Percentiles rank a stretch among this genome's conserved stretches.
Evolutionary conservation across 1,140 invertebrate genomes (phyloP).

Genomic region (Drosophila equinoxialis): DNA sequence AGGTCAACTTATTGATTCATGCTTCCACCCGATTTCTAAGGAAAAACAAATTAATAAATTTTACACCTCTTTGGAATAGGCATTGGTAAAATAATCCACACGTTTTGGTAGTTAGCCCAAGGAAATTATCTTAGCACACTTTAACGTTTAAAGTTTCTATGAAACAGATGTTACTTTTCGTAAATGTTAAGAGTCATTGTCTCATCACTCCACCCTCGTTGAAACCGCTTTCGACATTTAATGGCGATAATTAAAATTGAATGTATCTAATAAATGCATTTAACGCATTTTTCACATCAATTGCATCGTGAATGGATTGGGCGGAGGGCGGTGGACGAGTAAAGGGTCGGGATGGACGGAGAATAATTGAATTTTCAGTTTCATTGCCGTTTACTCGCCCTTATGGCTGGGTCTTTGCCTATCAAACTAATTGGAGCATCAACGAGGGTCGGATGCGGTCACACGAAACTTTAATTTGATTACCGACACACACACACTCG

Average conservation of each 20-base stretch:
- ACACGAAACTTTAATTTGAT: conserved; percentile 72
- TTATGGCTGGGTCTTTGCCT: conserved; percentile 45
- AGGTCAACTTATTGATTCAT: too few relatives aligned
- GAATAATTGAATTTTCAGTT: conserved; percentile 63
- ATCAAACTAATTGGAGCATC: conserved; percentile 63
- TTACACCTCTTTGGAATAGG: too few relatives aligned
- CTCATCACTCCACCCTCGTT: neutral
- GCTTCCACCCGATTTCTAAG: too few relatives aligned
- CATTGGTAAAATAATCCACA: too few relatives aligned
- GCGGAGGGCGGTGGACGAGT: too few relatives aligned
- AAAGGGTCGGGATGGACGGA: conserved; percentile 11
- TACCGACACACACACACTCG: conserved; percentile 27
- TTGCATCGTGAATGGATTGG: conserved; percentile 31
- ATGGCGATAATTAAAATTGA: conserved; percentile 49
- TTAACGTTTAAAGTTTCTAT: neutral
- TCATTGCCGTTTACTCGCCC: conserved; percentile 21
- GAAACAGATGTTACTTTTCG: neutral
- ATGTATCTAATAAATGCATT: conserved; percentile 36
- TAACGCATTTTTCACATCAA: conserved; percentile 42
- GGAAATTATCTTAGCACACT: too few relatives aligned
- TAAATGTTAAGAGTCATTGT: neutral
- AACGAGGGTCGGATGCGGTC: conserved; percentile 52
- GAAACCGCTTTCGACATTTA: conserved; percentile 26
- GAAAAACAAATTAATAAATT: too few relatives aligned
- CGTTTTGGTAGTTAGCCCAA: too few relatives aligned